phyloP scores from a whole-genome alignment of 2,888 invertebrate genomes.

The Leistus spinibarbis region DNA sequence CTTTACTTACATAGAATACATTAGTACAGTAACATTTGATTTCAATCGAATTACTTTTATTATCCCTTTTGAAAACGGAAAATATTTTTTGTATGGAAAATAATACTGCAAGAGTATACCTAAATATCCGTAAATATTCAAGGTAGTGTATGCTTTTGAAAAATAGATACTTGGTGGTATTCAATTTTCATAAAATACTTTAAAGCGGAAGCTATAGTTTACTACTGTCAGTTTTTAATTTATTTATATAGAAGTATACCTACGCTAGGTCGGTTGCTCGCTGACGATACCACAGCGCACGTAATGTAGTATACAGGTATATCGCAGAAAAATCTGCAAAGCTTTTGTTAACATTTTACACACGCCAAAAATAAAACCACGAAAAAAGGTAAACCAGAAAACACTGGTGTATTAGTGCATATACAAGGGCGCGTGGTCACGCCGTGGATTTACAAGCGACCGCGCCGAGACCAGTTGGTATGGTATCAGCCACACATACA shows the following conservation, averaged over 20 bases:
- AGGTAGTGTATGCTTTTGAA: not conserved
- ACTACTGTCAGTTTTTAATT: not conserved
- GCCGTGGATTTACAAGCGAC: constrained; percentile 3
- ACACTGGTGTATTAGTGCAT: not conserved
- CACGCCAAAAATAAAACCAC: not conserved
- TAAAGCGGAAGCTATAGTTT: not conserved
- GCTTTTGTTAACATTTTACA: not conserved
- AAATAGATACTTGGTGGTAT: not conserved
- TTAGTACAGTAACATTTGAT: too few relatives aligned
- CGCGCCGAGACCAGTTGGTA: not conserved
- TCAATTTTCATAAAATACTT: not conserved
- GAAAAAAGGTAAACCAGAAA: not conserved
- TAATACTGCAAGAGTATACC: not conserved
- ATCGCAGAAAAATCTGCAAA: not conserved
- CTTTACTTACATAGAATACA: too few relatives aligned
- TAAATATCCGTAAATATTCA: not conserved
- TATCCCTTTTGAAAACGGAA: too few relatives aligned
- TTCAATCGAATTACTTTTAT: too few relatives aligned
- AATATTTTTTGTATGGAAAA: too few relatives aligned
- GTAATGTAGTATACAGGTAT: not conserved
- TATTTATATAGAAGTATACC: not conserved
- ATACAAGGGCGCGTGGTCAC: not conserved
- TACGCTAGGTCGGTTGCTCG: too few relatives aligned
- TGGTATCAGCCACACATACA: not conserved
- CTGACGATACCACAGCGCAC: not conserved